Evolutionary conservation across 1,140 invertebrate species (phyloP).

Genomic region (Dendroctonus ponderosae): DNA sequence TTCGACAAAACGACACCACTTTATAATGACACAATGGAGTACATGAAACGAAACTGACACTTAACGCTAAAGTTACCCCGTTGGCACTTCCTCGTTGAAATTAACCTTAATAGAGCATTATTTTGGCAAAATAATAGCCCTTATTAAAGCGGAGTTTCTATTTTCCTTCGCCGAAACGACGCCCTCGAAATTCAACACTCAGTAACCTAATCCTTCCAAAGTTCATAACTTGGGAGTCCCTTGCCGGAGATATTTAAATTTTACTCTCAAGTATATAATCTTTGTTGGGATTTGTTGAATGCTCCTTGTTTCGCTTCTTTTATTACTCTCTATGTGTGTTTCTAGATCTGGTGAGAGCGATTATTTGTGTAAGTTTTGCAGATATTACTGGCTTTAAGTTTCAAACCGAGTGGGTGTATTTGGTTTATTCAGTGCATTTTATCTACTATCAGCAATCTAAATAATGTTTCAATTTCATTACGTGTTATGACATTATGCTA

Average conservation of each 20-base stretch:
- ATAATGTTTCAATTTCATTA: no score
- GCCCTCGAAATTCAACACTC: constrained; percentile 18
- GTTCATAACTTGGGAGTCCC: constrained; percentile 2
- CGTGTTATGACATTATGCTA: no score
- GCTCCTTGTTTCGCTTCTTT: constrained; percentile 7
- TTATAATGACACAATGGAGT: constrained; percentile 11
- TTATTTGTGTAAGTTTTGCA: no score
- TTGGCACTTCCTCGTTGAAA: constrained; percentile 13
- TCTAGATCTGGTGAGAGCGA: not conserved
- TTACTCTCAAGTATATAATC: constrained; percentile 5
- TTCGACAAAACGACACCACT: not conserved
- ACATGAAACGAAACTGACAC: constrained; percentile 13
- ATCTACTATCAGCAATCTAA: no score
- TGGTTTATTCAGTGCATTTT: no score
- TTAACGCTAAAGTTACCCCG: constrained; percentile 13
- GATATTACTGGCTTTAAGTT: no score
- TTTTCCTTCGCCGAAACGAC: constrained; percentile 14
- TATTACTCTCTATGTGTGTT: not conserved
- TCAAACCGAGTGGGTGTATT: no score
- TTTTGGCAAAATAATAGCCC: constrained; percentile 22
- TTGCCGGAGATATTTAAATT: constrained; percentile 12
- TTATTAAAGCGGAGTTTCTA: constrained; percentile 22
- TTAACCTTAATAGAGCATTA: constrained; percentile 18
- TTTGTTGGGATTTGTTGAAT: constrained; percentile 2
- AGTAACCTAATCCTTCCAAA: constrained; percentile 16